Conservation (phyloP, 2,797 vertebrate genomes). For the Micromesistius poutassou region DNA sequence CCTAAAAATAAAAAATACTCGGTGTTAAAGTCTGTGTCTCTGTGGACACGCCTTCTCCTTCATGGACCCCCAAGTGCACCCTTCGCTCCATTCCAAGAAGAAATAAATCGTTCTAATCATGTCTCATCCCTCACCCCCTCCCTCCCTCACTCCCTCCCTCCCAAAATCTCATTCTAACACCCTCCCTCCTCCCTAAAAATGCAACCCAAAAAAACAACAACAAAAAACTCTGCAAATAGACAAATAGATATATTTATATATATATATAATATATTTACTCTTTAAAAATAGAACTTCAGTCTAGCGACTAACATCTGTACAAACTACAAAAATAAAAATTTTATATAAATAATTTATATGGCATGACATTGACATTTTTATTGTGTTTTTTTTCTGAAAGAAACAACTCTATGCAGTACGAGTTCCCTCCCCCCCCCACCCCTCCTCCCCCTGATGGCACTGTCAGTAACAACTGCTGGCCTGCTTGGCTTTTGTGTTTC, state of each 20-base stretch:
- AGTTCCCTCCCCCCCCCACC: slow-evolving; percentile 36
- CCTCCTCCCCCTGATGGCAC: slow-evolving; percentile 48
- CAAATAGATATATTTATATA: slow-evolving; percentile 79
- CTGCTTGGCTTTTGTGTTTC: slow-evolving; percentile 39
- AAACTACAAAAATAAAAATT: slow-evolving; percentile 99
- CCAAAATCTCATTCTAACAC: slow-evolving; percentile 18
- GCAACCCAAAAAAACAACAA: slow-evolving; percentile 43
- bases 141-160: slow-evolving; percentile 22
- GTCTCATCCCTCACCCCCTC: slow-evolving; percentile 32
- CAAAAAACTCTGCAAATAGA: slow-evolving; percentile 51
- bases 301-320: slow-evolving; percentile 92
- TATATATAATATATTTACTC: slow-evolving; percentile 95
- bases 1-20: slow-evolving; percentile 35
- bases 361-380: slow-evolving; percentile 78
- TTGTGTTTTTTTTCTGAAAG: slow-evolving; percentile 60
- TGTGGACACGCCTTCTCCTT: slow-evolving; percentile 67
- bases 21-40: slow-evolving; percentile 45
- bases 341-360: slow-evolving; percentile 99
- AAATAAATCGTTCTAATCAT: slow-evolving; percentile 37
- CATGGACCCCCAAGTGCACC: slow-evolving; percentile 64
- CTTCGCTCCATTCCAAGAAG: slow-evolving; percentile 49
- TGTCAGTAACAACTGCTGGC: slow-evolving; percentile 57
- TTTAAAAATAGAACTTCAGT: slow-evolving; percentile 99
- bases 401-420: slow-evolving; percentile 73
- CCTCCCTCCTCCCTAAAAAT: slow-evolving; percentile 37